These are phyloP conservation scores for Xestia ashworthii DNA, from an alignment of 2,888 invertebrate genomes.

Conservation along the genomic window DNA sequence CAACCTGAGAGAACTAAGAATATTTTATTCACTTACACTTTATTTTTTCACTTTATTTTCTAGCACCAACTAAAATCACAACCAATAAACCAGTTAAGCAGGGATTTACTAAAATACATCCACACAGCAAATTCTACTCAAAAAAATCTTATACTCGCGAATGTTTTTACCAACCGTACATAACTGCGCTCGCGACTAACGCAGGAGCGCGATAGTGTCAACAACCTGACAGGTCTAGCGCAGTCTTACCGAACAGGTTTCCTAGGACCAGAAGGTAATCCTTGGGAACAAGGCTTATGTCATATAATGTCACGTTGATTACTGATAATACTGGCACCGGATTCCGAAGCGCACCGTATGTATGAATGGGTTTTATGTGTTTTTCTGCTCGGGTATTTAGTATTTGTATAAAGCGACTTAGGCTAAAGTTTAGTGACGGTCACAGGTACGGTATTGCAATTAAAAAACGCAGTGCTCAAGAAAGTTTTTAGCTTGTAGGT, in stretches of 20 bases:
- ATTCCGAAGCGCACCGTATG: slow-evolving; percentile 9
- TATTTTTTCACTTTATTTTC: neutral
- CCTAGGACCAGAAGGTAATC: slow-evolving; percentile 55
- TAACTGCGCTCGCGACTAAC: slow-evolving; percentile 73
- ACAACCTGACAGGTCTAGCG: slow-evolving; percentile 80
- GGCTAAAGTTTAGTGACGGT: neutral
- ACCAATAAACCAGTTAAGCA: neutral
- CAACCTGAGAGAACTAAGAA: neutral
- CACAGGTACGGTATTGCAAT: neutral
- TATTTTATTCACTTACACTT: neutral
- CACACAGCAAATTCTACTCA: neutral
- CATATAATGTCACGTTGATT: slow-evolving; percentile 37
- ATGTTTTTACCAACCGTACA: slow-evolving; percentile 65
- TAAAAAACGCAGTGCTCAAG: neutral
- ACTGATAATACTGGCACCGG: slow-evolving; percentile 38
- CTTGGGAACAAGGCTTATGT: slow-evolving; percentile 62
- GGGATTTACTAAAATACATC: neutral
- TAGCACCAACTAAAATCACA: neutral
- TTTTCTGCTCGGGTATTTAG: slow-evolving; percentile 10
- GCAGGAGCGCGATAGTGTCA: slow-evolving; percentile 80
- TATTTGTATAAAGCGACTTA: neutral
- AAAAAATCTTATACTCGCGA: neutral
- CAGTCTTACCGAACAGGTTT: slow-evolving; percentile 72
- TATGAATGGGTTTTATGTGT: neutral
- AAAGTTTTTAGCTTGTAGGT: neutral